These are phyloP conservation scores for Drosophila cognata DNA, from an alignment of 2,888 invertebrate genomes.

Conservation along the genomic window DNA sequence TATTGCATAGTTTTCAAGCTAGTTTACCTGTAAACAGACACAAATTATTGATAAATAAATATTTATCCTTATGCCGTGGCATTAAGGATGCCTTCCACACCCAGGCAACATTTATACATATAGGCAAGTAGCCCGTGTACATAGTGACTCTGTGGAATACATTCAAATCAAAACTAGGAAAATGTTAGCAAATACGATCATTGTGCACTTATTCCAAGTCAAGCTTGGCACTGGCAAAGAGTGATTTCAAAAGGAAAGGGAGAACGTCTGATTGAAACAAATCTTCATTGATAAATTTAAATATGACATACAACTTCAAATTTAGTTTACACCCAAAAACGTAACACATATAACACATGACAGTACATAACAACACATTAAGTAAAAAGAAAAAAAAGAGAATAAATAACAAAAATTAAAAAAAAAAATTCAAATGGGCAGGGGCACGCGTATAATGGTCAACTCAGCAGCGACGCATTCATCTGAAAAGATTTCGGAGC, in stretches of 20 bases:
- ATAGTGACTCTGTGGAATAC: neutral
- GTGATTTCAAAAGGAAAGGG: neutral
- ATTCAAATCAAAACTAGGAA: neutral
- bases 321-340: neutral
- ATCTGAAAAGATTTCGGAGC: neutral
- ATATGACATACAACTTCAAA: neutral
- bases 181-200: neutral
- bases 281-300: neutral
- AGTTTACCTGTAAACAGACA: conserved; percentile 24
- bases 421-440: neutral
- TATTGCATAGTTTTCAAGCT: conserved; percentile 9
- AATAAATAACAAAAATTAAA: neutral
- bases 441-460: neutral
- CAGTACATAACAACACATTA: neutral
- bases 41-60: conserved; percentile 9
- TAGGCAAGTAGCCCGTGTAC: neutral
- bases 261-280: neutral
- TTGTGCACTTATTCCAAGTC: too few species aligned
- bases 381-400: neutral
- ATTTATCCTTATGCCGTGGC: neutral
- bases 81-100: too few species aligned
- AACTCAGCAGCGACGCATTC: neutral
- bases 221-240: neutral
- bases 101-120: neutral
- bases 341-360: neutral